Evolutionary conservation across 1,140 invertebrate genomes (phyloP).

Genomic region (Eriocheir sinensis): DNA sequence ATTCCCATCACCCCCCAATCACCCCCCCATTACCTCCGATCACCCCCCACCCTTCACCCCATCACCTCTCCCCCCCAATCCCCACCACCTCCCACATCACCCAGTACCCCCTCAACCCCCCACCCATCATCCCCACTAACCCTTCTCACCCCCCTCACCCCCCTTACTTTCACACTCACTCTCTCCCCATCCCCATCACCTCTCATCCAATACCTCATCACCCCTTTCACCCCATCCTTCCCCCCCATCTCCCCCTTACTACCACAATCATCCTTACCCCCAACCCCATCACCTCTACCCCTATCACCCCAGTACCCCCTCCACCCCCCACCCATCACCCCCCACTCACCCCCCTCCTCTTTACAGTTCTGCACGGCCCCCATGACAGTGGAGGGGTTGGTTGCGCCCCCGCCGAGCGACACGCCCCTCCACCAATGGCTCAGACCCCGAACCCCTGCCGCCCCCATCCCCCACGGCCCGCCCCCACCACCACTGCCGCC

Average conservation of each 20-base stretch:
- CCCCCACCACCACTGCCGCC: conserved; percentile 40
- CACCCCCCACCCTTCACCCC: neutral
- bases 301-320: too few relatives aligned
- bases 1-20: too few relatives aligned
- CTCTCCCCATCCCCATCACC: too few relatives aligned
- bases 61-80: too few relatives aligned
- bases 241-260: too few relatives aligned
- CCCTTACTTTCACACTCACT: too few relatives aligned
- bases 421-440: neutral
- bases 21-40: too few relatives aligned
- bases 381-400: conserved; percentile 51
- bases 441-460: conserved; percentile 74
- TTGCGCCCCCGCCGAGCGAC: neutral
- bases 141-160: too few relatives aligned
- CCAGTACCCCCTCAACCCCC: neutral
- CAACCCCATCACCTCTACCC: neutral
- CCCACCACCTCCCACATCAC: too few relatives aligned
- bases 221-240: neutral
- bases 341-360: neutral
- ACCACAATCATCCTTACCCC: neutral
- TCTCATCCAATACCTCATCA: too few relatives aligned
- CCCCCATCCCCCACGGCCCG: conserved; percentile 49
- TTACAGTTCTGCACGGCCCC: conserved; percentile 69
- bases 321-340: neutral
- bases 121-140: neutral